Conservation (phyloP, 2,113 vertebrate genomes). For the Vulpes lagopus region DNA sequence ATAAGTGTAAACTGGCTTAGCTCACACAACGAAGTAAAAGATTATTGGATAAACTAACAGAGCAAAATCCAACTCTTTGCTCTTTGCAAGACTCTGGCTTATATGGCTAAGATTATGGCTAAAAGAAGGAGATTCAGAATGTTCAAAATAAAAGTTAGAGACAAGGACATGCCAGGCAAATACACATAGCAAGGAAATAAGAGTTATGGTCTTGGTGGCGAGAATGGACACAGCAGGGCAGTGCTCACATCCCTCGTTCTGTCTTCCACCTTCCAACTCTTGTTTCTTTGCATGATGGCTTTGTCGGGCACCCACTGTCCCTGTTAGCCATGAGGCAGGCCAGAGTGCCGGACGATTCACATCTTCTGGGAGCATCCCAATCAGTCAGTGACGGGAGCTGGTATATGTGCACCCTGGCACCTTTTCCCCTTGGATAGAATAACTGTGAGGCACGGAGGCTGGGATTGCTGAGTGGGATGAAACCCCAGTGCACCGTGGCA, state of each 20-base stretch:
- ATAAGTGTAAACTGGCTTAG: not conserved
- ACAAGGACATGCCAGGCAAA: not conserved
- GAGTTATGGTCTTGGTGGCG: not conserved
- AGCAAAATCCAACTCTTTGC: not conserved
- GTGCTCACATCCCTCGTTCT: not conserved
- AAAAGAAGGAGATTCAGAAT: not conserved
- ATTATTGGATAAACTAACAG: not conserved
- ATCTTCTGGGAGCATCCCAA: not conserved
- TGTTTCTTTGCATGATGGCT: not conserved
- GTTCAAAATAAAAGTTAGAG: not conserved
- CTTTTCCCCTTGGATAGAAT: not conserved
- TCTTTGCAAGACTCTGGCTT: not conserved
- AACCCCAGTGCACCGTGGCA: accelerated
- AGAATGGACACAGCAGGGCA: too few relatives aligned
- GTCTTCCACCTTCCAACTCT: not conserved
- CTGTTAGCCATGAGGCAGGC: not conserved
- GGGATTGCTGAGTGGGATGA: not conserved
- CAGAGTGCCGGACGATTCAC: not conserved
- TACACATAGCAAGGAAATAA: not conserved
- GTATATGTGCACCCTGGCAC: not conserved
- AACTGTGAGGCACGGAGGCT: not conserved
- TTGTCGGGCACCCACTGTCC: not conserved
- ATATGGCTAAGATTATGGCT: not conserved
- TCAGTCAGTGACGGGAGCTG: not conserved
- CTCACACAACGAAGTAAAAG: not conserved